Conservation (phyloP, 2,113 vertebrate genomes). For the Mormyrus lacerda region DNA sequence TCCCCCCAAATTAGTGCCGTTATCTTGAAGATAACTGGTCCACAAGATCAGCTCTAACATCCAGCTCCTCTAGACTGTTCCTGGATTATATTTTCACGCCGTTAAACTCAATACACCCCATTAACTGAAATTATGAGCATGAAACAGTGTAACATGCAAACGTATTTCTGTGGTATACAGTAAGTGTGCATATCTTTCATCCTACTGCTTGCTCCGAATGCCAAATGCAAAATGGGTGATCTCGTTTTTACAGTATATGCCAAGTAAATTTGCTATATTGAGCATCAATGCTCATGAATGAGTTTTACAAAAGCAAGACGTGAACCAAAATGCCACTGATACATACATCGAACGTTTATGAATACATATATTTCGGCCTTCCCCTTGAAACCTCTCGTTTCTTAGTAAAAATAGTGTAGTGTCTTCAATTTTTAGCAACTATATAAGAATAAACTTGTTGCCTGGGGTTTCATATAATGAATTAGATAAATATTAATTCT, state of each 20-base stretch:
- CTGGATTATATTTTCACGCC: background rate
- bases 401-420: background rate
- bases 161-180: background rate
- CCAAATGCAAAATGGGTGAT: background rate
- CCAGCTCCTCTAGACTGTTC: background rate
- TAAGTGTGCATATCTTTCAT: background rate
- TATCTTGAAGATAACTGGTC: background rate
- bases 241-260: background rate
- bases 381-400: background rate
- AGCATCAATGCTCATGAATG: background rate
- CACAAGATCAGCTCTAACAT: background rate
- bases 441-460: background rate
- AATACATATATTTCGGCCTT: background rate
- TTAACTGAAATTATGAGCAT: background rate
- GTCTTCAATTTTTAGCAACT: background rate
- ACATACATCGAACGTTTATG: background rate
- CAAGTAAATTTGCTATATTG: background rate
- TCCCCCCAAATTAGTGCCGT: background rate
- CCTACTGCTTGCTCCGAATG: background rate
- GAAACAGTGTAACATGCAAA: background rate
- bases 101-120: background rate
- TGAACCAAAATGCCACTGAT: background rate
- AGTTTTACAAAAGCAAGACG: background rate
- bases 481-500: background rate
- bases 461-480: background rate